A percentile compares a stretch with the other conserved stretches of the same genome.
phyloP scores from a whole-genome alignment of 1,140 invertebrate species.

The Mactra quadrangularis region DNA sequence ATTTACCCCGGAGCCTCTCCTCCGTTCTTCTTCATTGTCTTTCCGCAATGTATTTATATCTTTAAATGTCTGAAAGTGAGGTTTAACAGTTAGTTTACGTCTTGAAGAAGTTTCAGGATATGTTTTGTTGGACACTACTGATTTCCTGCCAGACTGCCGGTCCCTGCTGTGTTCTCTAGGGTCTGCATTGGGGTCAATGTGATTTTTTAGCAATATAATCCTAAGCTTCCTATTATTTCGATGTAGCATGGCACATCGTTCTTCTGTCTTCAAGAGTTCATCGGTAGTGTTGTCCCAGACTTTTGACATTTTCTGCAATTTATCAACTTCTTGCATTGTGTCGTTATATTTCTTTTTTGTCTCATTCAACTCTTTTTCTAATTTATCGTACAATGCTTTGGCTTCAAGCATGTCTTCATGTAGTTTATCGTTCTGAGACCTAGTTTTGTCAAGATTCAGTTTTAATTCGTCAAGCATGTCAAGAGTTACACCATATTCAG shows the following conservation, averaged over 20 bases:
- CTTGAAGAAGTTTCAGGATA: not conserved
- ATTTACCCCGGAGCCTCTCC: slow-evolving; percentile 9
- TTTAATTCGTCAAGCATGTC: slow-evolving; percentile 41
- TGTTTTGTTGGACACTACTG: not conserved
- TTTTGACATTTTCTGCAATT: slow-evolving; percentile 35
- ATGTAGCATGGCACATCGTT: slow-evolving; percentile 1
- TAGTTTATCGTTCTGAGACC: slow-evolving; percentile 38
- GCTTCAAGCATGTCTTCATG: slow-evolving; percentile 42
- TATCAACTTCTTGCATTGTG: slow-evolving; percentile 13
- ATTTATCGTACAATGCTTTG: slow-evolving; percentile 46
- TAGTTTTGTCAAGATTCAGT: slow-evolving; percentile 7
- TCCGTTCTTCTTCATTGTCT: slow-evolving; percentile 14
- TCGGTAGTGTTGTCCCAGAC: slow-evolving; percentile 23
- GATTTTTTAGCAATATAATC: slow-evolving; percentile 41
- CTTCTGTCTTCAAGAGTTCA: slow-evolving; percentile 19
- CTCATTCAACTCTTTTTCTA: slow-evolving; percentile 37
- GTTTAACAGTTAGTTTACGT: slow-evolving; percentile 34
- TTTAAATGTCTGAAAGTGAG: slow-evolving; percentile 1
- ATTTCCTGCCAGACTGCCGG: slow-evolving; percentile 3
- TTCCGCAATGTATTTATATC: slow-evolving; percentile 14
- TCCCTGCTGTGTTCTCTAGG: slow-evolving; percentile 35
- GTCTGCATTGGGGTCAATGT: slow-evolving; percentile 41
- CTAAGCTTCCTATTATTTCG: slow-evolving; percentile 38
- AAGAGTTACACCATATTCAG: slow-evolving; percentile 45
- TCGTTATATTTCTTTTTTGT: slow-evolving; percentile 30